Evolutionary conservation across 2,888 invertebrate species (phyloP).

Genomic region (Adelphocoris suturalis): DNA sequence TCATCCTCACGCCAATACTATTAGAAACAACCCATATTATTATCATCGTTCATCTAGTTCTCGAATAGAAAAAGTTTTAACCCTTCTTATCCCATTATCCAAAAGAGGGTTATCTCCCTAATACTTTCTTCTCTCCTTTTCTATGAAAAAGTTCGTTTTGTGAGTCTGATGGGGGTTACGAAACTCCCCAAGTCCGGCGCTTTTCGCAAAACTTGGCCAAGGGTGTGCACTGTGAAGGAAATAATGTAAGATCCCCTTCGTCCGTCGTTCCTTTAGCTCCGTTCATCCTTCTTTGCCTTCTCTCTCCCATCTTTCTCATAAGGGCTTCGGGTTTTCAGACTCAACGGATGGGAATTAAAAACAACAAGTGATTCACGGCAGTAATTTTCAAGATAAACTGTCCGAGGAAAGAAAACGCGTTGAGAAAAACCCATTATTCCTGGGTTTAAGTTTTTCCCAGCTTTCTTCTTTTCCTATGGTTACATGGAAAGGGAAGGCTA

Average conservation of each 20-base stretch:
- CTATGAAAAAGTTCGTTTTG: not conserved
- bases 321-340: conserved; percentile 24
- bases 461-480: not conserved
- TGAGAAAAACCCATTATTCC: conserved; percentile 24
- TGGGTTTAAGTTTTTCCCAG: not conserved
- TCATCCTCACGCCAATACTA: too few relatives aligned
- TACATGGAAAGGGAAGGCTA: too few relatives aligned
- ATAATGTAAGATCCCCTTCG: conserved; percentile 5
- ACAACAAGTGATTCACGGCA: conserved; percentile 56
- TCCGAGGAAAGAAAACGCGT: conserved; percentile 17
- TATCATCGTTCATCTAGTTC: not conserved
- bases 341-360: conserved; percentile 54
- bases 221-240: conserved; percentile 1
- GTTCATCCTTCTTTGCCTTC: conserved; percentile 9
- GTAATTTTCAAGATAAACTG: conserved; percentile 60
- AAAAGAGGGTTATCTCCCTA: not conserved
- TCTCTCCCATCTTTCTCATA: conserved; percentile 30
- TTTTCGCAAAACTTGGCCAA: not conserved
- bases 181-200: not conserved
- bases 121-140: not conserved
- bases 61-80: not conserved
- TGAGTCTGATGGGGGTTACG: not conserved
- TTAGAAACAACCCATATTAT: not conserved
- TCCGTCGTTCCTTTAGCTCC: conserved; percentile 28
- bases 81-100: not conserved